phyloP scores from a whole-genome alignment of 2,888 invertebrate species.

The Pseudococcus viburni region DNA sequence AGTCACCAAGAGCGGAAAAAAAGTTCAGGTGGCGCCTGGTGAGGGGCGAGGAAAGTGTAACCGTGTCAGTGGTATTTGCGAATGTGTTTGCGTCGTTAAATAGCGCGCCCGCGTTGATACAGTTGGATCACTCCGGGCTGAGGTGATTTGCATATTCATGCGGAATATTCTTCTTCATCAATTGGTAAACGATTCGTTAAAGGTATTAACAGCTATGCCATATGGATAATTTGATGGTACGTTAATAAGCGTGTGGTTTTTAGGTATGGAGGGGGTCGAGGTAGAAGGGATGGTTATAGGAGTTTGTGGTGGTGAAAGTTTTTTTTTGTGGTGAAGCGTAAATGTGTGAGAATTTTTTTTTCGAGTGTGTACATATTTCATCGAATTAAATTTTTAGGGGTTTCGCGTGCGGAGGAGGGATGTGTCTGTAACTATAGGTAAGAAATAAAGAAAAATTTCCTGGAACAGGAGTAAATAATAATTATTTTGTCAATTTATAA shows the following conservation, averaged over 20 bases:
- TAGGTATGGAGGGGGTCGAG: not conserved
- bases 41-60: not conserved
- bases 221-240: not conserved
- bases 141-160: slow-evolving; percentile 51
- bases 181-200: not conserved
- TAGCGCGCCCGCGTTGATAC: slow-evolving; percentile 34
- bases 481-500: too few species aligned
- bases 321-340: too few species aligned
- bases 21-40: not conserved
- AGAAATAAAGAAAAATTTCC: too few species aligned
- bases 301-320: too few species aligned
- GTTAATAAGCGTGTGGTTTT: not conserved
- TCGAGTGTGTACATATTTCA: too few species aligned
- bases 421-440: too few species aligned
- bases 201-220: not conserved
- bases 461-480: too few species aligned
- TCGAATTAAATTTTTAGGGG: too few species aligned
- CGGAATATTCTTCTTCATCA: slow-evolving; percentile 13
- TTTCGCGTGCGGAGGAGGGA: too few species aligned
- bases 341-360: too few species aligned
- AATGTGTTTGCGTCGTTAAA: slow-evolving; percentile 44
- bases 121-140: slow-evolving; percentile 52
- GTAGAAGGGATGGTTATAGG: too few species aligned
- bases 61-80: slow-evolving; percentile 48
- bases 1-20: not conserved